Conservation (phyloP, 2,888 invertebrate genomes). For the Thelaira solivaga region DNA sequence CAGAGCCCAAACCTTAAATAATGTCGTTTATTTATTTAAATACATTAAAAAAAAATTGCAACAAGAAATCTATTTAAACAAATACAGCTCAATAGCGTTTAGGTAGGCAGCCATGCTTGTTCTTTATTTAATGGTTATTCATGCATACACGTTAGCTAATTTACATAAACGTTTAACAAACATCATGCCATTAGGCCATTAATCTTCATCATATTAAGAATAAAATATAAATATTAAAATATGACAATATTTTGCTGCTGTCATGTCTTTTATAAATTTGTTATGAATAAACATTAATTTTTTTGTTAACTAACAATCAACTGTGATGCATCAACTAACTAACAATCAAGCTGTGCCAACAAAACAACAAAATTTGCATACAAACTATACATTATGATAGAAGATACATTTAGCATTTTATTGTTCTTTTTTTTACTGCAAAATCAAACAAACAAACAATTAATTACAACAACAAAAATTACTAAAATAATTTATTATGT, state of each 20-base stretch:
- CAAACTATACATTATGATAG: conserved; percentile 4
- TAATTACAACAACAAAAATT: neutral
- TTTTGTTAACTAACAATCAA: conserved; percentile 51
- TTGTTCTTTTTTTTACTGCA: neutral
- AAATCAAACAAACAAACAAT: neutral
- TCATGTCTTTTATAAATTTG: conserved; percentile 25
- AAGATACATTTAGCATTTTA: conserved; percentile 9
- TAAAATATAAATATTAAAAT: conserved; percentile 30
- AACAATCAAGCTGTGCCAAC: conserved; percentile 20
- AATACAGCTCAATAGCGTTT: too few relatives aligned
- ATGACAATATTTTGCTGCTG: conserved; percentile 23
- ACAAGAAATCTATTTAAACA: too few relatives aligned
- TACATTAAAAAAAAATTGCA: neutral
- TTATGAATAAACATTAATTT: conserved; percentile 56
- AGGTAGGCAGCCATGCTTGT: too few relatives aligned
- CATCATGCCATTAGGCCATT: conserved; percentile 30
- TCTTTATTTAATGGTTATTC: too few relatives aligned
- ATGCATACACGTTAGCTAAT: too few relatives aligned
- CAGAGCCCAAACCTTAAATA: conserved; percentile 40
- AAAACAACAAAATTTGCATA: conserved; percentile 36
- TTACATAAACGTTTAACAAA: conserved; percentile 2
- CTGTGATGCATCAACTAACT: conserved; percentile 43
- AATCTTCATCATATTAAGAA: conserved; percentile 52
- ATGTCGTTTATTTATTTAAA: conserved; percentile 19
- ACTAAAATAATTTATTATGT: conserved; percentile 48